phyloP scores from a whole-genome alignment of 1,140 invertebrate species.

The Eriocheir sinensis region DNA sequence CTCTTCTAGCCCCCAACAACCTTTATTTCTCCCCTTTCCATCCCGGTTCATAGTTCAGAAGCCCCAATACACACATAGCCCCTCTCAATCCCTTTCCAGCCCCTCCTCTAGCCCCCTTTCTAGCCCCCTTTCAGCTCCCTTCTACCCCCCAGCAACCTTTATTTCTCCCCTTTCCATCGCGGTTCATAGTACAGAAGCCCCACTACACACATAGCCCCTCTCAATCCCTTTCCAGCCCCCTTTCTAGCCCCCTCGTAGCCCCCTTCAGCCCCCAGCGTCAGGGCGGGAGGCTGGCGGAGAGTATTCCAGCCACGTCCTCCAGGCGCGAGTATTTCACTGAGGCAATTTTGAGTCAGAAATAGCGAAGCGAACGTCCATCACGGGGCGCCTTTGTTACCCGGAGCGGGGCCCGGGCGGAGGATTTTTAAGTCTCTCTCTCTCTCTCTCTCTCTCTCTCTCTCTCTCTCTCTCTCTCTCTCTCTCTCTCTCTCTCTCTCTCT shows the following conservation, averaged over 20 bases:
- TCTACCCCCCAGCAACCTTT: too few relatives aligned
- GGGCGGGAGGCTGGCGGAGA: constrained; percentile 1
- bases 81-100: background rate
- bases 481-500: constrained; percentile 14
- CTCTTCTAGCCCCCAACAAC: background rate
- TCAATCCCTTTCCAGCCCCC: background rate
- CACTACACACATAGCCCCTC: background rate
- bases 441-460: constrained; percentile 54
- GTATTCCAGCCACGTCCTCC: constrained; percentile 77
- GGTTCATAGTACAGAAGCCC: too few relatives aligned
- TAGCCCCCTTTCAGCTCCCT: too few relatives aligned
- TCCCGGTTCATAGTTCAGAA: too few relatives aligned
- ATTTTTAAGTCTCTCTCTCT: constrained; percentile 60
- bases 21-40: background rate
- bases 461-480: constrained; percentile 47
- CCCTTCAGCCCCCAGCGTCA: background rate
- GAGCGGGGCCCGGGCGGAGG: background rate
- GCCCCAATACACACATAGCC: background rate
- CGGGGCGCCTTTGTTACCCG: constrained; percentile 74
- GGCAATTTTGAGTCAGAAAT: constrained; percentile 79
- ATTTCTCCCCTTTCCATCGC: too few relatives aligned
- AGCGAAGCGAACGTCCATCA: constrained; percentile 79
- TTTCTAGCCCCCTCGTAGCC: background rate
- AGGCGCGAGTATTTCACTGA: constrained; percentile 79
- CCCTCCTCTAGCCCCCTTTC: background rate